These are phyloP conservation scores for Phoebastria nigripes DNA, from an alignment of 2,797 vertebrate genomes.

Conservation along the genomic window DNA sequence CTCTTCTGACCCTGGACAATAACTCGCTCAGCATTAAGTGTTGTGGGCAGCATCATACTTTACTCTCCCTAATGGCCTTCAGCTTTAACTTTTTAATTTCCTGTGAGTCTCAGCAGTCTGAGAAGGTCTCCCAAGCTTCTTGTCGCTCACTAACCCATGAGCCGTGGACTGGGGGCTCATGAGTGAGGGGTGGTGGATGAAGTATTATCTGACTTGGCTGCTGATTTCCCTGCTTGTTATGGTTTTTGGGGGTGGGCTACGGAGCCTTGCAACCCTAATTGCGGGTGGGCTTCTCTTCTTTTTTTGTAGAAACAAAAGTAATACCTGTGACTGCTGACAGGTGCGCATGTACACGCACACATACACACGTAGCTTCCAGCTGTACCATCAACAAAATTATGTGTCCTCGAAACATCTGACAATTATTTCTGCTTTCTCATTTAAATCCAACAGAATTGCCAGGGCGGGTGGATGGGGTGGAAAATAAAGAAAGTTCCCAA, in stretches of 20 bases:
- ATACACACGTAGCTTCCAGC: neutral
- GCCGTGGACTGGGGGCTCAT: rapidly evolving
- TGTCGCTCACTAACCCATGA: neutral
- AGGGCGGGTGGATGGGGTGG: rapidly evolving
- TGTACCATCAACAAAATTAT: neutral
- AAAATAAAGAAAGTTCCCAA: neutral
- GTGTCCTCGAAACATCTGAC: neutral
- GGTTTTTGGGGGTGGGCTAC: neutral
- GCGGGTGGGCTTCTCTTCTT: rapidly evolving
- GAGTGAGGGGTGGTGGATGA: neutral
- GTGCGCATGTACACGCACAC: rapidly evolving
- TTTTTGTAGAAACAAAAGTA: rapidly evolving
- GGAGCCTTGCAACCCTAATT: neutral
- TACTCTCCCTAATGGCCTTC: neutral
- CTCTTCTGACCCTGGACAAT: neutral
- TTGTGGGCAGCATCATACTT: neutral
- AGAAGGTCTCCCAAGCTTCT: neutral
- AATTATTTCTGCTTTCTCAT: neutral
- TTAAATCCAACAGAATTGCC: neutral
- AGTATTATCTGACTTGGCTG: neutral
- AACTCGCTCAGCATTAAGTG: neutral
- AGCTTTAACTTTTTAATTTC: constrained; percentile 25
- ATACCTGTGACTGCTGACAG: neutral
- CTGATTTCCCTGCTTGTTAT: neutral
- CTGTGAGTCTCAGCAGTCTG: neutral